Percentiles rank a stretch among this genome's conserved stretches.
These are phyloP conservation scores for Chymomyza amoena DNA, from an alignment of 2,888 invertebrate genomes.

Conservation along the genomic window DNA sequence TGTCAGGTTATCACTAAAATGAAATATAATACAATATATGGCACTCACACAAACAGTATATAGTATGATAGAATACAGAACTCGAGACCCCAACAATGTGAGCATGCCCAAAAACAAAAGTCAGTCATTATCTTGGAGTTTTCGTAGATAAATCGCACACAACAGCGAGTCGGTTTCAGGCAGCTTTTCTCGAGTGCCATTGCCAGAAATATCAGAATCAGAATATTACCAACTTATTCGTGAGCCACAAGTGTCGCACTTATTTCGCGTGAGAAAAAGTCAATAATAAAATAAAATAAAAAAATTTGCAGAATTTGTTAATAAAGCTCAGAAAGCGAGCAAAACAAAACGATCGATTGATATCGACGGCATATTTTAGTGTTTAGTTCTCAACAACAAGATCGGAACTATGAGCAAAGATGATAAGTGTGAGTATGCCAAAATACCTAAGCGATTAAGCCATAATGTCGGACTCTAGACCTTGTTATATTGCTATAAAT, in stretches of 20 bases:
- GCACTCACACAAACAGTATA: slow-evolving; percentile 13
- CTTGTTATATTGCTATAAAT: neutral
- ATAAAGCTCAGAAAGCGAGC: neutral
- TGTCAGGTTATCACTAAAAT: slow-evolving; percentile 52
- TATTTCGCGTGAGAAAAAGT: neutral
- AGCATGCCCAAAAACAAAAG: slow-evolving; percentile 38
- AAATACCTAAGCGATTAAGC: slow-evolving; percentile 2
- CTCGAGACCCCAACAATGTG: slow-evolving; percentile 13
- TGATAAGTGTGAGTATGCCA: slow-evolving; percentile 74
- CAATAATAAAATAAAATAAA: neutral
- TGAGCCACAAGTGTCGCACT: neutral
- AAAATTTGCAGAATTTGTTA: too few relatives aligned
- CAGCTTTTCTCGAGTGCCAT: slow-evolving; percentile 28
- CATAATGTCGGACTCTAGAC: neutral
- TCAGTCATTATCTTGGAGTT: slow-evolving; percentile 68
- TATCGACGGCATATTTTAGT: neutral
- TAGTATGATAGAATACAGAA: neutral
- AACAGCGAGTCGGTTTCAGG: slow-evolving; percentile 23
- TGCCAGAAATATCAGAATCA: neutral
- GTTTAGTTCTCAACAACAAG: neutral
- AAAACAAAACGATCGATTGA: neutral
- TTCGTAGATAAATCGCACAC: slow-evolving; percentile 65
- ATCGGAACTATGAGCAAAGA: slow-evolving; percentile 73
- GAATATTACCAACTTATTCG: slow-evolving; percentile 38
- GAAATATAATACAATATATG: slow-evolving; percentile 61